Percentiles rank a stretch among this genome's conserved stretches.
These are phyloP conservation scores for Phycodurus eques DNA, from an alignment of 2,113 vertebrate genomes.

Conservation along the genomic window DNA sequence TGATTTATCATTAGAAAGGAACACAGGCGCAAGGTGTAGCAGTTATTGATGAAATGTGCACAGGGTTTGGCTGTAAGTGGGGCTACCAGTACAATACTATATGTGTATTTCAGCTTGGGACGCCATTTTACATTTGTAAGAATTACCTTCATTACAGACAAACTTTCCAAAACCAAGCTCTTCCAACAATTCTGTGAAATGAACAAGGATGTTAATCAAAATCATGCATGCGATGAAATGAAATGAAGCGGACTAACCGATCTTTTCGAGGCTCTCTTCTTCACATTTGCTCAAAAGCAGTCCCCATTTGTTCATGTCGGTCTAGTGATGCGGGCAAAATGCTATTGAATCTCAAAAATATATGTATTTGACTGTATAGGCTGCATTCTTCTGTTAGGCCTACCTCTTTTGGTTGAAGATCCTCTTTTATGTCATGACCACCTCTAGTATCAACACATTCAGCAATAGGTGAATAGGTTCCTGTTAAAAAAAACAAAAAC, in stretches of 20 bases:
- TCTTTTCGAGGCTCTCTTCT: constrained; percentile 51
- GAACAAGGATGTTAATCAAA: constrained; percentile 2
- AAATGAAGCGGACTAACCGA: constrained; percentile 19
- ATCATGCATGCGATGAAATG: not conserved
- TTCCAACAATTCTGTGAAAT: constrained; percentile 74
- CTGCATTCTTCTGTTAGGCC: not conserved
- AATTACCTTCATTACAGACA: constrained; percentile 78
- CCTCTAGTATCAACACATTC: not conserved
- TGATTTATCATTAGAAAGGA: constrained; percentile 65
- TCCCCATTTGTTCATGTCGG: constrained; percentile 50
- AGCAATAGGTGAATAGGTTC: constrained; percentile 17
- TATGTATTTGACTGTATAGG: not conserved
- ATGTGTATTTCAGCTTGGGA: no score
- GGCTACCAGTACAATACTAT: no score
- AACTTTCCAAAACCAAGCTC: constrained; percentile 78
- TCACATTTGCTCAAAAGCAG: constrained; percentile 56
- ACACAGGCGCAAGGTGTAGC: not conserved
- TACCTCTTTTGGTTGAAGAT: constrained; percentile 51
- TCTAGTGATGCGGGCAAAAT: constrained; percentile 34
- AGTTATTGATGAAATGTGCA: not conserved
- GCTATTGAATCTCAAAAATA: not conserved
- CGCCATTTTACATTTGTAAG: not conserved
- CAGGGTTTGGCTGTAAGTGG: no score
- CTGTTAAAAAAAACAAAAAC: constrained; percentile 8
- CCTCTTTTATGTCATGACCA: constrained; percentile 3